These are phyloP conservation scores for Bucorvus abyssinicus DNA, from an alignment of 2,797 vertebrate genomes.

Conservation along the genomic window DNA sequence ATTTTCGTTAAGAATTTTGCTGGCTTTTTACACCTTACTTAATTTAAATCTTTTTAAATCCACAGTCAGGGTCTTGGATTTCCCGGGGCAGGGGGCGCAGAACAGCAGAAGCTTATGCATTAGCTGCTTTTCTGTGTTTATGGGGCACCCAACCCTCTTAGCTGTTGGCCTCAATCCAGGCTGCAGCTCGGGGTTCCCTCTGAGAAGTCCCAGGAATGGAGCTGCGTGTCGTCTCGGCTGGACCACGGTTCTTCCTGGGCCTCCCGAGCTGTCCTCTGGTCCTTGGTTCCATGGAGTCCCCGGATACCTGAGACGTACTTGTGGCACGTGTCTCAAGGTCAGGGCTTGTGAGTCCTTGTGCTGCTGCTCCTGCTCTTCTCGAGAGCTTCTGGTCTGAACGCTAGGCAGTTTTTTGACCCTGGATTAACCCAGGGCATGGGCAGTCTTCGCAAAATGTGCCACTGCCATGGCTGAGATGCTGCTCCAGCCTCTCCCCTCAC, in stretches of 20 bases:
- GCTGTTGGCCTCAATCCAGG: background rate
- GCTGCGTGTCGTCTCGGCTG: background rate
- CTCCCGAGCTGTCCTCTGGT: background rate
- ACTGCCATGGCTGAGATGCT: accelerated
- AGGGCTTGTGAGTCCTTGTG: accelerated
- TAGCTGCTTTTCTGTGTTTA: background rate
- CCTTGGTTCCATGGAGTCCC: background rate
- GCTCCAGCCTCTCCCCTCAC: background rate
- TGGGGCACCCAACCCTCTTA: background rate
- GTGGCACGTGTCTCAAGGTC: background rate
- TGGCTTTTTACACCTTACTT: background rate
- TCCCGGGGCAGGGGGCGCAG: background rate
- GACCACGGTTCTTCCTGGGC: background rate
- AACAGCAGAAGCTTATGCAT: background rate
- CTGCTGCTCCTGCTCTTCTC: background rate
- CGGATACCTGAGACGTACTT: accelerated
- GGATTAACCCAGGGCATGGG: accelerated
- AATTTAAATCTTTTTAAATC: background rate
- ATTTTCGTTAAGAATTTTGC: background rate
- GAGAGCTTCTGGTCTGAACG: background rate
- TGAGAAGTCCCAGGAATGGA: accelerated
- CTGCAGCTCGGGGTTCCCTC: background rate
- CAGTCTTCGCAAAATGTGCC: background rate
- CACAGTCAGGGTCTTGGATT: background rate
- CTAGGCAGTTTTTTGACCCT: background rate